phyloP scores from a whole-genome alignment of 2,113 vertebrate genomes.

The Platysteira castanea region DNA sequence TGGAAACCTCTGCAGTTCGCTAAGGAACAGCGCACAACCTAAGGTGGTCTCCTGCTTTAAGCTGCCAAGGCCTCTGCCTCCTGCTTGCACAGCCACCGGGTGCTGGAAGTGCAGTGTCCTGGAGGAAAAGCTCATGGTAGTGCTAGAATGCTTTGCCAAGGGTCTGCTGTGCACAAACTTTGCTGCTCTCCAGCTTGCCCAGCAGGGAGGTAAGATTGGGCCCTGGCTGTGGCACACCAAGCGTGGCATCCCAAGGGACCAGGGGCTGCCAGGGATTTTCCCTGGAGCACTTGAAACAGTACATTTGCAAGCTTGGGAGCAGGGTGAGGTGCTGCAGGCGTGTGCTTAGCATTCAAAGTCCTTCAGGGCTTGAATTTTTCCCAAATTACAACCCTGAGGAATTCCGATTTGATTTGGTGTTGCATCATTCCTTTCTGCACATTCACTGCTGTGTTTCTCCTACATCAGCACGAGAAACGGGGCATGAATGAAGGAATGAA shows the following conservation, averaged over 20 bases:
- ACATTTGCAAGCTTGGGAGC: not conserved
- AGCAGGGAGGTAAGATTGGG: not conserved
- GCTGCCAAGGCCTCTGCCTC: not conserved
- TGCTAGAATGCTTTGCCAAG: not conserved
- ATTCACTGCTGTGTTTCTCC: not conserved
- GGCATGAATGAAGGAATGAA: not conserved
- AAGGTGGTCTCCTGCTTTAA: not conserved
- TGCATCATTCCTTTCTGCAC: rapidly evolving
- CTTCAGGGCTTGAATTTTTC: not conserved
- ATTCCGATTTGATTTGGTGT: rapidly evolving
- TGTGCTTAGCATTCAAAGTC: rapidly evolving
- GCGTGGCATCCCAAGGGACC: not conserved
- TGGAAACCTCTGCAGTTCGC: not conserved
- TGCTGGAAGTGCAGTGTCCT: not conserved
- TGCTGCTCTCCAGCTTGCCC: not conserved
- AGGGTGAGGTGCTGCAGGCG: rapidly evolving
- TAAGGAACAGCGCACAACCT: not conserved
- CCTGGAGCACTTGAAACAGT: rapidly evolving
- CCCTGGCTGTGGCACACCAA: not conserved
- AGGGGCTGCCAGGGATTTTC: not conserved
- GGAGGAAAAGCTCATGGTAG: not conserved
- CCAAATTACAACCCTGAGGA: not conserved
- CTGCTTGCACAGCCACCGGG: rapidly evolving
- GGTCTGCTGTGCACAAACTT: not conserved
- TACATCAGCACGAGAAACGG: rapidly evolving